Evolutionary conservation across 2,113 vertebrate species (phyloP), one percentile per base, ranked within the genome.

Genomic region (Rhabdornis inornatus): DNA sequence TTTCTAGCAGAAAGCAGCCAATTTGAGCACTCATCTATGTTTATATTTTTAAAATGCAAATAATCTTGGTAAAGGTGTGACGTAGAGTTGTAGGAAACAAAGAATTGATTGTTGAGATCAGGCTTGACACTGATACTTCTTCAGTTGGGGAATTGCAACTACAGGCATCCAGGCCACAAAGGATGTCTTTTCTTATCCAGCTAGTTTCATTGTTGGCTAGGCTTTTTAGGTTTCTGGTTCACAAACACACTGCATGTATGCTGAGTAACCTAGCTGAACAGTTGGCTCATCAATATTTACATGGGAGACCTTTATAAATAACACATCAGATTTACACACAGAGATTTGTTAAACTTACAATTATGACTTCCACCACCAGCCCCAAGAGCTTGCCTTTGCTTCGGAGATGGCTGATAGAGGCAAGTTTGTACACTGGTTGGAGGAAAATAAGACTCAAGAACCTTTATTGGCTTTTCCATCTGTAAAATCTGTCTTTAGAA

Each of bases 241-340:
- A 82, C 40, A 72, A 1, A 5, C 78, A 47, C 7, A 4, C 8
- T 65, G 13, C n/a, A 35, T 81, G 30, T 56, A 16, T 45, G 47
- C 69, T 56, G n/a, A 61, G 16, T 79, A 90, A 84, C 55, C 55
- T 53, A 92, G 79, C 53, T 50, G 57, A 96, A 90, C 87, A 88
- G 47, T 30, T 94, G 87, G 40, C 35, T 96, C 84, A 94, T 94
- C 78, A 95, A 92, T 96, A 96, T 97, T 97, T 94, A 94, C 47
- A 53, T 24, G 1, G 5, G 55, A 86, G 86, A 71, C 57, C 61
- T 95, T 96, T 94, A 92, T 92, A 97, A 97, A 97, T 92, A 94
- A 94, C 18, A 27, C 75, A 89, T 83, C 35, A 72, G 37, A 35
- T 91, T 92, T 95, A 59, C 66, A 89, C n/a, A 42, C 21, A 64